Percentiles rank a stretch among this genome's conserved stretches.
Conservation (phyloP, 2,888 invertebrate species). For the Aradus depressus region DNA sequence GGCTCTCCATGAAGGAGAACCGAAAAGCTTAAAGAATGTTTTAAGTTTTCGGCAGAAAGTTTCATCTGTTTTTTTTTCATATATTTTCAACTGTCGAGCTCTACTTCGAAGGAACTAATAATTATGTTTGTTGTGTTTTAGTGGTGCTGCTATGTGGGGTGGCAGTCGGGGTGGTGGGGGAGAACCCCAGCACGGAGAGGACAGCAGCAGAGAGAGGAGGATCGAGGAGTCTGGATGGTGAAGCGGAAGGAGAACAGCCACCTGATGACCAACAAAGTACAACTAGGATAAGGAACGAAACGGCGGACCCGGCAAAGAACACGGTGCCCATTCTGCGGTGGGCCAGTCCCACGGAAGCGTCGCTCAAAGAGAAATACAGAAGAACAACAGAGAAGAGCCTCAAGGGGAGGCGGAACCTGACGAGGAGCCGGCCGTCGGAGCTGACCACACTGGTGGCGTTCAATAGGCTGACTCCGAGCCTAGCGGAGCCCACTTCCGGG, state of each 20-base stretch:
- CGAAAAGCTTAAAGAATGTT: too few species aligned
- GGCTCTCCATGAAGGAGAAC: too few species aligned
- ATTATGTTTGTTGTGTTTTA: too few species aligned
- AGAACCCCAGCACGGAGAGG: too few species aligned
- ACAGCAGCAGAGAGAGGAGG: too few species aligned
- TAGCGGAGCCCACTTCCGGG: neutral
- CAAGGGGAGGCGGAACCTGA: slow-evolving; percentile 10
- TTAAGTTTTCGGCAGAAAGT: too few species aligned
- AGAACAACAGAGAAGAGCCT: neutral
- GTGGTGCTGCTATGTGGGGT: too few species aligned
- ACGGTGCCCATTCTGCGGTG: slow-evolving; percentile 12
- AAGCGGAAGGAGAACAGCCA: slow-evolving; percentile 7
- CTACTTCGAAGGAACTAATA: too few species aligned
- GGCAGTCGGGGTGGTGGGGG: too few species aligned
- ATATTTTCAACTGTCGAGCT: neutral
- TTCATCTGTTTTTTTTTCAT: slow-evolving; percentile 1
- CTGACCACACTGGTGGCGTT: slow-evolving; percentile 7
- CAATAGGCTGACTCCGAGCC: neutral
- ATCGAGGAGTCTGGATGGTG: slow-evolving; percentile 7
- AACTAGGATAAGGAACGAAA: slow-evolving; percentile 15
- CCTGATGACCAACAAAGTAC: slow-evolving; percentile 20
- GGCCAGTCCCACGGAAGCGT: slow-evolving; percentile 7
- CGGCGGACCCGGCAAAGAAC: slow-evolving; percentile 12
- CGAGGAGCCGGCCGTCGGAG: slow-evolving; percentile 3
- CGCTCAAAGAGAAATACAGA: slow-evolving; percentile 6